Evolutionary conservation across 2,113 vertebrate genomes (phyloP).

Genomic region (Zeus faber): DNA sequence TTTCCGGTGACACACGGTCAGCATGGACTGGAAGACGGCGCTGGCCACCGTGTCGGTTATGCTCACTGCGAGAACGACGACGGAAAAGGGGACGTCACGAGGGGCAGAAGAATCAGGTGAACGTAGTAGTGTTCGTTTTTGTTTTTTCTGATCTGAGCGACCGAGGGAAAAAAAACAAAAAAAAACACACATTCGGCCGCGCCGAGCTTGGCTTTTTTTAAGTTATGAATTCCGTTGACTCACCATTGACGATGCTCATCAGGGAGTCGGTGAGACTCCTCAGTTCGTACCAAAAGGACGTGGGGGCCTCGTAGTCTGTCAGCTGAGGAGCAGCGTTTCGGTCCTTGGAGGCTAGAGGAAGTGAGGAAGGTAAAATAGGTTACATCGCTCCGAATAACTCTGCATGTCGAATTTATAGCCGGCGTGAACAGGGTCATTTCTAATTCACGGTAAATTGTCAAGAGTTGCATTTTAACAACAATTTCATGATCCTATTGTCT

Average conservation of each 20-base stretch:
- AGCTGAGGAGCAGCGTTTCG: slow-evolving; percentile 37
- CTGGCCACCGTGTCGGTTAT: slow-evolving; percentile 60
- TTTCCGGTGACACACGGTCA: slow-evolving; percentile 71
- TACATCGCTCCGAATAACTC: no score
- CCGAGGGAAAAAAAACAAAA: neutral
- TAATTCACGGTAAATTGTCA: no score
- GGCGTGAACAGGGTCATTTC: no score
- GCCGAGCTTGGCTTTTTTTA: no score
- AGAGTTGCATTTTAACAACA: no score
- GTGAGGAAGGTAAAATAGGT: neutral
- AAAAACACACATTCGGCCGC: neutral
- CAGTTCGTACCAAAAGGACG: slow-evolving; percentile 73
- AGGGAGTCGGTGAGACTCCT: slow-evolving; percentile 66
- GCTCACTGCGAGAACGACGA: slow-evolving; percentile 48
- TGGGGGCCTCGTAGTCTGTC: slow-evolving; percentile 71
- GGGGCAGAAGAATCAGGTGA: neutral
- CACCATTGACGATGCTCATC: slow-evolving; percentile 67
- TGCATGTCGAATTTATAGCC: no score
- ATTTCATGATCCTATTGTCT: no score
- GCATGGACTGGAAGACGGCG: slow-evolving; percentile 70
- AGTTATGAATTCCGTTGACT: no score
- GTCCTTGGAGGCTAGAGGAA: slow-evolving; percentile 51
- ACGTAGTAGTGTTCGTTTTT: no score
- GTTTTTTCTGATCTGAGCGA: no score
- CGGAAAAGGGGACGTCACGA: neutral